Conservation (phyloP, 2,113 vertebrate genomes). For the Scomber japonicus region DNA sequence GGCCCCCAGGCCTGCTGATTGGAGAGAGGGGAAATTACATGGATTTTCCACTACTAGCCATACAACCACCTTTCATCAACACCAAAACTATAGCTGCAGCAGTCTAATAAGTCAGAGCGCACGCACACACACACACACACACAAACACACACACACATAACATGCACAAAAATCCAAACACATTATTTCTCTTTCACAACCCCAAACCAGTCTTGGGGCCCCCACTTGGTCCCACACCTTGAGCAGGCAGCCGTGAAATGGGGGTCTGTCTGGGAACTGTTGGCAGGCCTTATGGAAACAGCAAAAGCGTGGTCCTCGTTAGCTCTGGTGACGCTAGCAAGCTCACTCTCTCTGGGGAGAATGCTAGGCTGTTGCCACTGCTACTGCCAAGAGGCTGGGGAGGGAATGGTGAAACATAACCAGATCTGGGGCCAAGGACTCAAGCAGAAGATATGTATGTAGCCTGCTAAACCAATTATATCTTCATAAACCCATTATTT, state of each 20-base stretch:
- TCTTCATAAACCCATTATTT: conserved; percentile 43
- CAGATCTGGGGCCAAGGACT: conserved; percentile 47
- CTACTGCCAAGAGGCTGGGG: conserved; percentile 57
- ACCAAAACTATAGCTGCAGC: conserved; percentile 33
- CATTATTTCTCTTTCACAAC: conserved; percentile 60
- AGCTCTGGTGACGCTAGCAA: conserved; percentile 68
- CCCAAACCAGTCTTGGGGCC: conserved; percentile 49
- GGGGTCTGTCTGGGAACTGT: conserved; percentile 71
- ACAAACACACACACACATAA: conserved; percentile 36
- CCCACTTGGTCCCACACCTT: conserved; percentile 71
- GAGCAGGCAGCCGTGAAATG: conserved; percentile 75
- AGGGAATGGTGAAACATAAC: conserved; percentile 57
- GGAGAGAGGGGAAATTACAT: conserved; percentile 63
- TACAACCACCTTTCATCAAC: conserved; percentile 26
- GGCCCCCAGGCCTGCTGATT: conserved; percentile 61
- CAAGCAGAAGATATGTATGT: conserved; percentile 35
- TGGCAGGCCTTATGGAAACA: conserved; percentile 77
- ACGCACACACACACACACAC: conserved; percentile 21
- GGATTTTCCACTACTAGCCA: conserved; percentile 58
- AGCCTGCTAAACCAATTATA: conserved; percentile 35
- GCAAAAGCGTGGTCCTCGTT: conserved; percentile 77
- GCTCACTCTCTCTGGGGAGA: conserved; percentile 47
- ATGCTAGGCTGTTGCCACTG: conserved; percentile 53
- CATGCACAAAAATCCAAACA: conserved; percentile 47
- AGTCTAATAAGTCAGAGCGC: conserved; percentile 42